These are phyloP conservation scores for Apostichopus californicus DNA, from an alignment of 35 echinoderm and acorn worm species.

Conservation along the genomic window DNA sequence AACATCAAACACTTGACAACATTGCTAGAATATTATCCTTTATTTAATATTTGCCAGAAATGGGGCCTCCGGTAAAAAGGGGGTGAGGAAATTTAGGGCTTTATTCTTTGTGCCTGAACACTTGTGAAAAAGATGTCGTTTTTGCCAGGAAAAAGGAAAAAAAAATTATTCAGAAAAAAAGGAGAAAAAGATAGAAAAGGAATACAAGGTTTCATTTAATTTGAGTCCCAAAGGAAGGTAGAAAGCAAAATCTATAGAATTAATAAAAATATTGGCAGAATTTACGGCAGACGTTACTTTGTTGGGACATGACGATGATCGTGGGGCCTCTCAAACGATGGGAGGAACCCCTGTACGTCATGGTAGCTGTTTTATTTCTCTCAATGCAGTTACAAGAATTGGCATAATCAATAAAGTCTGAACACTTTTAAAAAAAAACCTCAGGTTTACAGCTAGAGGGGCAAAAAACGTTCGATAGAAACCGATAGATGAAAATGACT, in stretches of 20 bases:
- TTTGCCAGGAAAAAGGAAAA: neutral
- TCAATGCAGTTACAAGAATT: neutral
- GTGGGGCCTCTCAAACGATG: neutral
- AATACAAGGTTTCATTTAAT: constrained; percentile 46
- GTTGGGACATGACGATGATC: neutral
- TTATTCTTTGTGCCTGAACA: constrained; percentile 29
- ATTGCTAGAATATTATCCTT: constrained; percentile 29
- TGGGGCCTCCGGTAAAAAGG: neutral
- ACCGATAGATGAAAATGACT: no score
- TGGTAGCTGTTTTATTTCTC: neutral
- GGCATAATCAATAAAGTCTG: neutral
- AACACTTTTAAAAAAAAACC: neutral
- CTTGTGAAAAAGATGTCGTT: constrained; percentile 9
- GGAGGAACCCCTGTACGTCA: neutral
- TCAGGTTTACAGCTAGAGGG: neutral
- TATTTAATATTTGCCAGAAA: constrained; percentile 41
- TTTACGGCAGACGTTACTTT: neutral
- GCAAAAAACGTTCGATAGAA: no score
- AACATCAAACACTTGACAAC: constrained; percentile 28
- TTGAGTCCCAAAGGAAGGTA: constrained; percentile 29
- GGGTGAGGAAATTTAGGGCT: neutral
- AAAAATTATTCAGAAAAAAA: neutral
- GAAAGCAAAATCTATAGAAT: neutral
- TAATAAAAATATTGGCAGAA: neutral
- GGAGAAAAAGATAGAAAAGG: neutral